Evolutionary conservation across 2,888 invertebrate genomes (phyloP), one percentile per base, ranked within the genome.

Genomic region (Cataglyphis albicans): DNA sequence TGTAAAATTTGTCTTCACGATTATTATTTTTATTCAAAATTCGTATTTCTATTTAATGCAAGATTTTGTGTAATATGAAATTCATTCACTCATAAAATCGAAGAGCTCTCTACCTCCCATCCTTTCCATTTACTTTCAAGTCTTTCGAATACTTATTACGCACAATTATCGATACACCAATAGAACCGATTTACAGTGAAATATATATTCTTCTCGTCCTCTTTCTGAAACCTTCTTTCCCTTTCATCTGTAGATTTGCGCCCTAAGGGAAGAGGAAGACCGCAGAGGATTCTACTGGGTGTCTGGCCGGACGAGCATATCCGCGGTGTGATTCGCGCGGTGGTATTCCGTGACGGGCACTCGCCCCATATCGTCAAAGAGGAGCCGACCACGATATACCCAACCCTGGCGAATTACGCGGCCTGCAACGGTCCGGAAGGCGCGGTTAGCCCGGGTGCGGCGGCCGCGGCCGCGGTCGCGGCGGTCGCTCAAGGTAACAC

Each of bases 261-360:
- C 92, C 98, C 98, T 61, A 98, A 98, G 95, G 98, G 98, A 72
- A 96, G 98, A 92, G 98, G 98, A 48, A 95, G 98, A 89, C 98
- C 98, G 35, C 98, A 98, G 94, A 96, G 98, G 94, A 98, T 98
- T 94, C 95, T 98, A 90, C 95, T 98, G 89, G 98, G 98, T 86
- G 97, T 98, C 85, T 98, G 98, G 98, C 98, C 98, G 12, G 98
- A 98, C 95, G 98, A 98, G 94, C 98, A 98, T 95, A 98, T 98
- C 94, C 97, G 98, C 93, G 98, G 98, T 86, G 98, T 98, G 80
- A 98, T 98, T 93, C 96, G 98, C 92, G 98, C 98, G 83, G 98
- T 98, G 76, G 98, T 98, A 84, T 98, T 98, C 96, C 96, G 98
- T 92, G 98, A 98, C 95, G 97, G 97, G 18, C 96, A 96, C 94